Base-by-base conservation (phyloP, 2,888 invertebrate species). In the Sepioteuthis lessoniana region DNA sequence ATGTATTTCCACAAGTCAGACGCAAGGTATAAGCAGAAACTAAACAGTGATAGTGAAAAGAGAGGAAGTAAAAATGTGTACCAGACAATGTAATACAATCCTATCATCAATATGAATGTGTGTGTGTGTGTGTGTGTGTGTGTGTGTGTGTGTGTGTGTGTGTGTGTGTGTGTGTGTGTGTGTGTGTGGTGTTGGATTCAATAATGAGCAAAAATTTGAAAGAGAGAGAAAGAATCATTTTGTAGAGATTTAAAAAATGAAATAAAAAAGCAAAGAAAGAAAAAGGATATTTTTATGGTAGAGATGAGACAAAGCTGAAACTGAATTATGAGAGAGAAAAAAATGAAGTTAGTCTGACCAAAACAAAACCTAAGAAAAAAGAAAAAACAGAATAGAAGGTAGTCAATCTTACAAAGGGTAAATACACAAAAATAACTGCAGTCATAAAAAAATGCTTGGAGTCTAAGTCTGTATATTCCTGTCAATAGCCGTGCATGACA, bases 391-490 rank as follows among this genome's bases (percentile, higher is more conserved):
- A 76, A 76, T 2, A 76, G 10, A 76, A 76, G 8, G 8, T 76
- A 76, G 76, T 76, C 76, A 31, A n/a, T 76, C n/a, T 76, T 76
- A 76, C n/a, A 76, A 60, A 60, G 60, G 60, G 60, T 60, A 60
- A 76, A 76, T 76, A 76, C 16, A 76, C n/a, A 31, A 76, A 55
- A 55, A 55, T 55, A 55, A 55, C 25, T 25, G 25, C 21, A 55
- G 21, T 55, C 25, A 25, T 25, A 16, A 55, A 55, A 25, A 55
- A 55, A 55, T 55, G 25, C 55, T 55, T 55, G 55, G 25, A 55
- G 21, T 55, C 25, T 21, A 55, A 55, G 55, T 55, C 50, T 50
- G 25, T 55, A 55, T 55, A 55, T 55, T 55, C 25, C 55, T 55
- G 55, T 55, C 55, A 55, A 55, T 55, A 55, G 55, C 55, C 4